Conservation (phyloP, 2,888 invertebrate genomes). For the Listrodromus nycthemerus region DNA sequence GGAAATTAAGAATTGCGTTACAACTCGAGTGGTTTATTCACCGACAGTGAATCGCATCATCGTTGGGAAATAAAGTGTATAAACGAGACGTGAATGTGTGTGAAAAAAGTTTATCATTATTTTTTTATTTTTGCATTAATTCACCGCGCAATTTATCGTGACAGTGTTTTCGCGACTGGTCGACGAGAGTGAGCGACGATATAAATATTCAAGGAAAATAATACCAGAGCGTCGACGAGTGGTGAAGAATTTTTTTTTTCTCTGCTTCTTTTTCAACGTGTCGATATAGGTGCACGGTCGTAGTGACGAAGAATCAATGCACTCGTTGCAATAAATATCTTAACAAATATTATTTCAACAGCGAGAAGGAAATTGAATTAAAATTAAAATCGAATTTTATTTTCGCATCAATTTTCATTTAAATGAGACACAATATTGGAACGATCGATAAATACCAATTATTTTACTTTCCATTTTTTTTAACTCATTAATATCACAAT, state of each 20-base stretch:
- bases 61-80: slow-evolving; percentile 10
- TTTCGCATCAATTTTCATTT: too few relatives aligned
- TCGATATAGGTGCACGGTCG: not conserved
- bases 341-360: too few relatives aligned
- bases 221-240: slow-evolving; percentile 3
- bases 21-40: slow-evolving; percentile 1
- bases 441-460: too few relatives aligned
- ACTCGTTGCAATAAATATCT: not conserved
- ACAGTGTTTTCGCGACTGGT: slow-evolving; percentile 13
- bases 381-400: not conserved
- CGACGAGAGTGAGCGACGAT: slow-evolving; percentile 10
- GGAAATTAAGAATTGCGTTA: slow-evolving; percentile 50
- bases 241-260: slow-evolving; percentile 33
- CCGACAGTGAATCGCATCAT: not conserved
- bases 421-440: too few relatives aligned
- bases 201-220: slow-evolving; percentile 50
- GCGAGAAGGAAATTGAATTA: too few relatives aligned
- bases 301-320: not conserved
- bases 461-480: too few relatives aligned
- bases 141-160: slow-evolving; percentile 9
- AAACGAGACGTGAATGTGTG: slow-evolving; percentile 9
- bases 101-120: slow-evolving; percentile 10
- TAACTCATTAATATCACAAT: too few relatives aligned
- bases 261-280: slow-evolving; percentile 26
- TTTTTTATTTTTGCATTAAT: slow-evolving; percentile 9